These are phyloP conservation scores for Synergus itoensis DNA, from an alignment of 2,888 invertebrate genomes.

Conservation along the genomic window DNA sequence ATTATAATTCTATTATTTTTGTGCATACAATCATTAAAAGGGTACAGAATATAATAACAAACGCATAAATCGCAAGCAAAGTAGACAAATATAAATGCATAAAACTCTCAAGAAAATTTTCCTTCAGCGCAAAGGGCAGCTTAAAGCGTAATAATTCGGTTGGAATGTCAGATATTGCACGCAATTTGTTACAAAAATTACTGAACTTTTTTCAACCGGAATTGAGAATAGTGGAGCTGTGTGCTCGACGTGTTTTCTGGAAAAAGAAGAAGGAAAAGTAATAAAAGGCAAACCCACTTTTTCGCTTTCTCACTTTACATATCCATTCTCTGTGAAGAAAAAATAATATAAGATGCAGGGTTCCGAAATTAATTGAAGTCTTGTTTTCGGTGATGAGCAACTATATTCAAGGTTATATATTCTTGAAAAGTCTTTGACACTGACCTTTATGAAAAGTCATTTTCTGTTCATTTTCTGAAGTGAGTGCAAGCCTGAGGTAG, in stretches of 20 bases:
- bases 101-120: slow-evolving; percentile 29
- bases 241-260: slow-evolving; percentile 6
- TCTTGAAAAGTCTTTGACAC: not conserved
- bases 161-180: slow-evolving; percentile 30
- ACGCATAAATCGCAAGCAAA: not conserved
- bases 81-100: slow-evolving; percentile 29
- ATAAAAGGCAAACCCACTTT: slow-evolving; percentile 3
- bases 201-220: not conserved
- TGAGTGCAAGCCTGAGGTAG: not conserved
- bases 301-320: slow-evolving; percentile 9
- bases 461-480: slow-evolving; percentile 11
- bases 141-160: slow-evolving; percentile 24
- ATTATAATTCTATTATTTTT: not conserved
- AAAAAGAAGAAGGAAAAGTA: not conserved
- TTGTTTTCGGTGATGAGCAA: no score
- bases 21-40: not conserved
- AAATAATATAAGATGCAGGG: not conserved
- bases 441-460: slow-evolving; percentile 25
- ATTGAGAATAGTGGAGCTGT: not conserved
- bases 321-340: slow-evolving; percentile 10
- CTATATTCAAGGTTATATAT: no score
- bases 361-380: not conserved
- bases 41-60: not conserved
- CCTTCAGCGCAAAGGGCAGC: not conserved
- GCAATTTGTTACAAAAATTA: slow-evolving; percentile 33